phyloP scores from a whole-genome alignment of 2,888 invertebrate species.

The Axea sp. region DNA sequence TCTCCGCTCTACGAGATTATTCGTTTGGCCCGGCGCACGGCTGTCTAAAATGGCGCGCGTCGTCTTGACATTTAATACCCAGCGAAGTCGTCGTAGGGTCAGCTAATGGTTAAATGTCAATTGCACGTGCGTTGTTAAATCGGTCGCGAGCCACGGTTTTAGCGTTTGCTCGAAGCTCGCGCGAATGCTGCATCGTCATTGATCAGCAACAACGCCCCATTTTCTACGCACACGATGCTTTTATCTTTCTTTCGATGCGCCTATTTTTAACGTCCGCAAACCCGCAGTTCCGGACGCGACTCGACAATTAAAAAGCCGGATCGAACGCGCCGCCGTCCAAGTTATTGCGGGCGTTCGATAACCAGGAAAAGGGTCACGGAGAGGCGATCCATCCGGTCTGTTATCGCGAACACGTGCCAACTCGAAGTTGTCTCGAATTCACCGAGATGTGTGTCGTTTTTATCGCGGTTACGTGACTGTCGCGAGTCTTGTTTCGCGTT shows the following conservation, averaged over 20 bases:
- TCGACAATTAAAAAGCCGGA: conserved; percentile 10
- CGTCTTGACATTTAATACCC: conserved; percentile 61
- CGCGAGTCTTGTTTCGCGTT: conserved; percentile 27
- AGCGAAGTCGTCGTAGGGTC: conserved; percentile 20
- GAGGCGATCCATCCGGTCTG: conserved; percentile 22
- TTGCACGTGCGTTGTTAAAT: conserved; percentile 29
- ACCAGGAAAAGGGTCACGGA: conserved; percentile 36
- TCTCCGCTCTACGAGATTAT: conserved; percentile 43
- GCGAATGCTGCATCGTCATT: conserved; percentile 24
- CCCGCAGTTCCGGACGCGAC: conserved; percentile 3
- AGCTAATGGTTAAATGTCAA: conserved; percentile 57
- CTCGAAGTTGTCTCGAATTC: conserved; percentile 25
- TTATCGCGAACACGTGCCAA: conserved; percentile 50
- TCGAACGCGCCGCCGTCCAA: conserved; percentile 2
- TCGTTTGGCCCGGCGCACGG: conserved; percentile 42
- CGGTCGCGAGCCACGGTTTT: conserved; percentile 11
- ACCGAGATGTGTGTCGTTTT: conserved; percentile 39
- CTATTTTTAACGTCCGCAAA: conserved; percentile 12
- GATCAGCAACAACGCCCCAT: conserved; percentile 20
- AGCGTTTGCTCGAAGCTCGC: not conserved
- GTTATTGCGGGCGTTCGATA: conserved; percentile 17
- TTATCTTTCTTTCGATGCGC: not conserved
- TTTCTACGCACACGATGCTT: not conserved
- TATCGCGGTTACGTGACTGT: conserved; percentile 52
- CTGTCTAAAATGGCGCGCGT: conserved; percentile 59